Evolutionary conservation across 1,140 invertebrate genomes (phyloP).

Genomic region (Eciton burchellii): DNA sequence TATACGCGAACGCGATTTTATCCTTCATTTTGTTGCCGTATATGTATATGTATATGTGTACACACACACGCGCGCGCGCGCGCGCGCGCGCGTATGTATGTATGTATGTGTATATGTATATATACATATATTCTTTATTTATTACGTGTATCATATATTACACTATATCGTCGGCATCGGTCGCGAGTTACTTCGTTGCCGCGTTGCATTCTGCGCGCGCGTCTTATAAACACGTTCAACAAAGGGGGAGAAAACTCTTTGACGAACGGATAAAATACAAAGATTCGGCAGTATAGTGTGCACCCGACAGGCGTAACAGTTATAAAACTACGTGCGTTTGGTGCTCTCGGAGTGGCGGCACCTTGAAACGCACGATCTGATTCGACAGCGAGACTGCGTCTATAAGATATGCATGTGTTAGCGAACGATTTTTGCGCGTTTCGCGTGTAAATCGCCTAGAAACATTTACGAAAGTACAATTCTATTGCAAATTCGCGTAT

Average conservation of each 20-base stretch:
- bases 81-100: too few species aligned
- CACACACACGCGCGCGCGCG: too few species aligned
- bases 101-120: too few species aligned
- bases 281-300: constrained; percentile 57
- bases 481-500: not conserved
- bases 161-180: constrained; percentile 3
- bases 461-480: constrained; percentile 36
- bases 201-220: not conserved
- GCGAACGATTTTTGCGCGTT: constrained; percentile 23
- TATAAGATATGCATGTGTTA: constrained; percentile 42
- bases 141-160: not conserved
- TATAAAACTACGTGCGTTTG: constrained; percentile 40
- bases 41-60: too few species aligned
- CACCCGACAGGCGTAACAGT: constrained; percentile 21
- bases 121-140: not conserved
- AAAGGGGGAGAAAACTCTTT: not conserved
- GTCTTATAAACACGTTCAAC: constrained; percentile 7
- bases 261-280: constrained; percentile 57
- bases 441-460: constrained; percentile 46
- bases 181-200: constrained; percentile 32
- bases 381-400: constrained; percentile 32
- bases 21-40: constrained; percentile 4
- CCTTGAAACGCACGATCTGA: constrained; percentile 24
- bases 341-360: not conserved
- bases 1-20: constrained; percentile 38